Evolutionary conservation across 2,113 vertebrate species (phyloP).

Genomic region (Tetrao urogallus): DNA sequence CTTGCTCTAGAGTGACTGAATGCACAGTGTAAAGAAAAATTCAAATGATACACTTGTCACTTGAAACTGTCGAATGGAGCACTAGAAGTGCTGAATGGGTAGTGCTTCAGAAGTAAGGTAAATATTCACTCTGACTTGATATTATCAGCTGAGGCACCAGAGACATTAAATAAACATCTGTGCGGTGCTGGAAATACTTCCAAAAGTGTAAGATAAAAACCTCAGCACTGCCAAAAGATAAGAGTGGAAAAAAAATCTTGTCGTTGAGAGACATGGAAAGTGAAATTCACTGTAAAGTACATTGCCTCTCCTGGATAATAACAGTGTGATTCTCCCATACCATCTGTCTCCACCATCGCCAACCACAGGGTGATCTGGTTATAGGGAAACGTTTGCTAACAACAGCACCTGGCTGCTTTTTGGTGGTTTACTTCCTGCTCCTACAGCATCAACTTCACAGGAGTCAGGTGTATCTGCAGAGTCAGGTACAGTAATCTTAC

Average conservation of each 20-base stretch:
- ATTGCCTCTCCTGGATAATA: background rate
- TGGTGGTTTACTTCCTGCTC: conserved; percentile 13
- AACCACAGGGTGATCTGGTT: background rate
- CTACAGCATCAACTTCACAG: background rate
- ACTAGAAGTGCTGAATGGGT: conserved; percentile 17
- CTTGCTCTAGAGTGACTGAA: conserved; percentile 32
- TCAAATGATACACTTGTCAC: background rate
- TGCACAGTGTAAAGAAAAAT: conserved; percentile 47
- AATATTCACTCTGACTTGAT: conserved; percentile 63
- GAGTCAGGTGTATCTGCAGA: background rate
- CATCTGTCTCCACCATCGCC: background rate
- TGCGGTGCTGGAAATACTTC: conserved; percentile 65
- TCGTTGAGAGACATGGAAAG: background rate
- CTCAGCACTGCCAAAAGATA: conserved; percentile 52
- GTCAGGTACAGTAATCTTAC: background rate
- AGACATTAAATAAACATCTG: conserved; percentile 76
- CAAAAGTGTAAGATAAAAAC: conserved; percentile 58
- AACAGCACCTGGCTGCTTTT: conserved; percentile 40
- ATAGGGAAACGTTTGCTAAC: conserved; percentile 42
- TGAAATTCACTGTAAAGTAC: background rate
- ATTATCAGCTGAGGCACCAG: conserved; percentile 62
- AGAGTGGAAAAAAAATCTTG: background rate
- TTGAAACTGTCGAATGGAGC: background rate
- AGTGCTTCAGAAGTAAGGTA: conserved; percentile 63
- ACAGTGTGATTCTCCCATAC: background rate